Percentiles rank a stretch among this genome's conserved stretches.
Evolutionary conservation across 2,113 vertebrate genomes (phyloP).

Genomic region (Lycocorax pyrrhopterus): DNA sequence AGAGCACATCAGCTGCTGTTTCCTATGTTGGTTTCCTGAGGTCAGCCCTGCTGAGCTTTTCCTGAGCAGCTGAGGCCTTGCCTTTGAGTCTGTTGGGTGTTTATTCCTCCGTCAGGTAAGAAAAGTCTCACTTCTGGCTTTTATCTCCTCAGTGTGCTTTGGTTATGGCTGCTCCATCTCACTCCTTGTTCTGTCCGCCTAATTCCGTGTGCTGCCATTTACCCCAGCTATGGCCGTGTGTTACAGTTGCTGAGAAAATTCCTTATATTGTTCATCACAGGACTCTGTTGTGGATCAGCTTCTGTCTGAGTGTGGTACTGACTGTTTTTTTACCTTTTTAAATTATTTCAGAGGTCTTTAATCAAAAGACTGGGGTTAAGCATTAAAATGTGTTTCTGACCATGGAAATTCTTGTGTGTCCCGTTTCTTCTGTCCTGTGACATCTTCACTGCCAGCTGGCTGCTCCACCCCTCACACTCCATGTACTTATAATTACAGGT

Average conservation of each 20-base stretch:
- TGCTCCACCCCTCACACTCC: neutral
- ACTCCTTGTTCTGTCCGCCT: neutral
- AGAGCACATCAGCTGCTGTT: neutral
- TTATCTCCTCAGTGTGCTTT: accelerated
- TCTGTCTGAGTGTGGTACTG: neutral
- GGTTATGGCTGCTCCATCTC: neutral
- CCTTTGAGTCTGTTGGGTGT: neutral
- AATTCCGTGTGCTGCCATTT: neutral
- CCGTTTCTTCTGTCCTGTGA: neutral
- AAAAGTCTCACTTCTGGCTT: neutral
- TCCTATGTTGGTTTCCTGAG: neutral
- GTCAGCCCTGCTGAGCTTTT: neutral
- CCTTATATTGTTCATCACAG: neutral
- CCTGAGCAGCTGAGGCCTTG: neutral
- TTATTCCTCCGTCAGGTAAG: neutral
- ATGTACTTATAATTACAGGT: neutral
- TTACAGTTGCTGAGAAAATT: neutral
- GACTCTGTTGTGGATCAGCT: neutral
- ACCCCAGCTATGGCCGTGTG: neutral
- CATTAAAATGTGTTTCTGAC: neutral
- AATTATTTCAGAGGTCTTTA: neutral
- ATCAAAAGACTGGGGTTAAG: neutral
- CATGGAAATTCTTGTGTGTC: neutral
- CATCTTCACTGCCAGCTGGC: neutral
- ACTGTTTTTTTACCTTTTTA: neutral